Evolutionary conservation across 1,140 invertebrate species (phyloP), one percentile per base, ranked within the genome.

Genomic region (Diprion similis): DNA sequence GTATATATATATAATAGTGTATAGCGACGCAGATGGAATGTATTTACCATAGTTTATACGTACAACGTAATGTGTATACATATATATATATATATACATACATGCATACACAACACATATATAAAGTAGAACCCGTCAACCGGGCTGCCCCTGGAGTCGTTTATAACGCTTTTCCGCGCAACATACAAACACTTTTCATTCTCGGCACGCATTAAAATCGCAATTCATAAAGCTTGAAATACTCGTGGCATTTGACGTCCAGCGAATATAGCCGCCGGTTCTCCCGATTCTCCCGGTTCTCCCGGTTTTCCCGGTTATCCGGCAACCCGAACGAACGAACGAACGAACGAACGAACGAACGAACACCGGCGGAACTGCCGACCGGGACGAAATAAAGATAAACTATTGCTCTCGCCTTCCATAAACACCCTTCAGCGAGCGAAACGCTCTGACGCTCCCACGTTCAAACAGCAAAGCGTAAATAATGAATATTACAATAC

Each of bases 151-250:
- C 24, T 37, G 24, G 2, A 37, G 51, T 59, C 51, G 51, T 59
- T 8, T 17, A 59, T 59, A 59, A 59, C 51, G 51, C 51, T 59
- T 59, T 37, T 59, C n/a, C 51, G 51, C 51, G 51, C 11, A 59
- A 37, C 24, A 37, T 37, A 37, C 24, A 37, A 37, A 37, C 24
- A 37, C 24, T 37, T 37, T 37, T 37, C 24, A 37, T 37, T 37
- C 24, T 37, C 24, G 24, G 24, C 51, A 59, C 51, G n/a, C 51
- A 59, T 59, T 59, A 59, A 59, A 59, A 59, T 59, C 11, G 51
- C 51, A 59, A 59, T 59, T 59, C 51, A 59, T 59, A 59, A 59
- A 59, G 51, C 51, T 59, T 13, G n/a, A 59, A 59, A 59, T 59
- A 59, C 51, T 59, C 51, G 51, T 59, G 51, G 51, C n/a, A 59